Evolutionary conservation across 2,113 vertebrate genomes (phyloP), one percentile per base, ranked within the genome.

Genomic region (Burhinus oedicnemus): DNA sequence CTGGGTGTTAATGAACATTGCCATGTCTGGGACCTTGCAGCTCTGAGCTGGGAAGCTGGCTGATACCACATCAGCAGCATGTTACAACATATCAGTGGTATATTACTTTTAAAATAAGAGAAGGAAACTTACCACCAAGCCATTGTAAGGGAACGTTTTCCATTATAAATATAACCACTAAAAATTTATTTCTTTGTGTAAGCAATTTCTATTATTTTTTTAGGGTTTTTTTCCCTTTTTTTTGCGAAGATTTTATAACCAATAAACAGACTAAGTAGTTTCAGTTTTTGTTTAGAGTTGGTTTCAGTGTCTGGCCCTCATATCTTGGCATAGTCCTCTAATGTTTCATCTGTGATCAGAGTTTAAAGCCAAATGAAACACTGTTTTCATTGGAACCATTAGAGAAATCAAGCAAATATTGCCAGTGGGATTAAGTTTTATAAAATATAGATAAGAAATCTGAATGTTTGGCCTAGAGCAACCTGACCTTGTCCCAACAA

Each of bases 391-490:
- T 95, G 87, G 79, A 97, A 91, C 49, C 58, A 77, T 60, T 79
- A 74, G 32, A 94, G 52, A 94, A 95, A 95, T 92, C 91, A 93
- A 82, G 65, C 64, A 91, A 95, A 91, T 81, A 89, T 76, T 93
- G 77, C 93, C 91, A 76, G 49, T 69, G 87, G 49, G 70, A 84
- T 89, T 92, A 92, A 79, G 52, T 89, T 94, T 89, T 83, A 84
- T 87, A 93, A 96, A 97, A 95, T 87, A 89, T 64, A 95, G 89
- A 92, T 95, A 92, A 93, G 83, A 95, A 95, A 91, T 91, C 69
- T 76, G 36, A 89, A 87, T 91, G 40, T 82, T 95, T 96, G 69
- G 57, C 81, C 77, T 87, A 65, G 62, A 89, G 89, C 86, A 91
- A 87, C 64, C 38, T 96, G 79, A 94, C 80, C 83, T 64, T 60